phyloP scores from a whole-genome alignment of 2,113 vertebrate species.

The Grammomys surdaster region DNA sequence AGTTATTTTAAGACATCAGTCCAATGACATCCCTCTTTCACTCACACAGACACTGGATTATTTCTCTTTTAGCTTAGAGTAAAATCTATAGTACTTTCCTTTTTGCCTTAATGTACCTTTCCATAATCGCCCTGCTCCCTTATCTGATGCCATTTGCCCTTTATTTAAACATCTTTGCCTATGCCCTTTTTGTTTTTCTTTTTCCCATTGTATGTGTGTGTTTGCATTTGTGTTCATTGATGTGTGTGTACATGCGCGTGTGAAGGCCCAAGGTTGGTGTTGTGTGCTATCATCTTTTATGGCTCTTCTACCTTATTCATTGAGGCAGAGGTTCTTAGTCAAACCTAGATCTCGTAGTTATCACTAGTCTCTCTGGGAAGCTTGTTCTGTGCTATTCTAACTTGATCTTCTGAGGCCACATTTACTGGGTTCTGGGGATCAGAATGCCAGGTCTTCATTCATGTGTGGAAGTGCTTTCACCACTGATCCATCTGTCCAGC shows the following conservation, averaged over 20 bases:
- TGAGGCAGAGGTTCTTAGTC: background rate
- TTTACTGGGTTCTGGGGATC: background rate
- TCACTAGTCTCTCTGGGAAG: background rate
- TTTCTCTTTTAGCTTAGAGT: conserved; percentile 1
- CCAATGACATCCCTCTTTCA: background rate
- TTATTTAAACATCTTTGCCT: background rate
- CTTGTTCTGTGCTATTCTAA: background rate
- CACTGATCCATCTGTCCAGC: background rate
- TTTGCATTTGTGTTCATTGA: background rate
- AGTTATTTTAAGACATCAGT: conserved; percentile 1
- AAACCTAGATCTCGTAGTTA: background rate
- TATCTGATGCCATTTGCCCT: background rate
- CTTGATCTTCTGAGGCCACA: background rate
- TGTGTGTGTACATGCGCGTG: too few species aligned
- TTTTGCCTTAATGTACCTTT: background rate
- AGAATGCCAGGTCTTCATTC: background rate
- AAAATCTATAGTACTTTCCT: background rate
- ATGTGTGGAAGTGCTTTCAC: background rate
- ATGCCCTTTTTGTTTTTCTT: background rate
- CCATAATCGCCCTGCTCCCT: background rate
- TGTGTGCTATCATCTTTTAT: background rate
- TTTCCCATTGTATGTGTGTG: background rate
- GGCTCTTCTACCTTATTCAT: background rate
- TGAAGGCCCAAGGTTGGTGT: background rate
- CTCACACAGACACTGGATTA: background rate